A percentile compares a stretch with the other conserved stretches of the same genome.
phyloP scores from a whole-genome alignment of 2,113 vertebrate genomes.

The Acanthisitta chloris region DNA sequence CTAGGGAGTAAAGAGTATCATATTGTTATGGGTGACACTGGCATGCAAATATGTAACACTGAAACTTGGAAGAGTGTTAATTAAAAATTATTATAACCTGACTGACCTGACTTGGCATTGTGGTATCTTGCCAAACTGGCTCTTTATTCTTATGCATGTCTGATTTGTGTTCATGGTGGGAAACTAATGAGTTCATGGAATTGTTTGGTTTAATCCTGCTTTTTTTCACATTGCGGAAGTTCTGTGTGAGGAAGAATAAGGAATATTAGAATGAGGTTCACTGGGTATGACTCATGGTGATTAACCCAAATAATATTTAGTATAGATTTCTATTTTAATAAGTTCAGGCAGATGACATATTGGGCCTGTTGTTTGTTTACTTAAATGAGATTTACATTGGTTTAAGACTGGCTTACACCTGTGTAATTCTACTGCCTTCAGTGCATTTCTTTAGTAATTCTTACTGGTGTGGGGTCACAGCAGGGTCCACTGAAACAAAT shows the following conservation, averaged over 20 bases:
- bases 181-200: conserved; percentile 22
- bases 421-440: neutral
- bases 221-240: neutral
- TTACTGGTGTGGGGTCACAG: neutral
- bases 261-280: neutral
- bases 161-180: conserved; percentile 33
- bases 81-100: conserved; percentile 60
- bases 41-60: conserved; percentile 43
- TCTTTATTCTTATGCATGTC: conserved; percentile 40
- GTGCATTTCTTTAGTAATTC: neutral
- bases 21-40: conserved; percentile 17
- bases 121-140: conserved; percentile 40
- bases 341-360: neutral
- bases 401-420: neutral
- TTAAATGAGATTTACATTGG: neutral
- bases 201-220: conserved; percentile 19
- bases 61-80: conserved; percentile 57
- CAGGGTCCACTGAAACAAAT: neutral
- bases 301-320: neutral
- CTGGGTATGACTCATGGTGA: neutral
- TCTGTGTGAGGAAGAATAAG: neutral
- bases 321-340: neutral
- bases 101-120: conserved; percentile 38
- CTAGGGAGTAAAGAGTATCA: neutral
- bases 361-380: neutral